A percentile compares a stretch with the other conserved stretches of the same genome.
Conservation (phyloP, 2,113 vertebrate genomes). For the Calidris pygmaea region DNA sequence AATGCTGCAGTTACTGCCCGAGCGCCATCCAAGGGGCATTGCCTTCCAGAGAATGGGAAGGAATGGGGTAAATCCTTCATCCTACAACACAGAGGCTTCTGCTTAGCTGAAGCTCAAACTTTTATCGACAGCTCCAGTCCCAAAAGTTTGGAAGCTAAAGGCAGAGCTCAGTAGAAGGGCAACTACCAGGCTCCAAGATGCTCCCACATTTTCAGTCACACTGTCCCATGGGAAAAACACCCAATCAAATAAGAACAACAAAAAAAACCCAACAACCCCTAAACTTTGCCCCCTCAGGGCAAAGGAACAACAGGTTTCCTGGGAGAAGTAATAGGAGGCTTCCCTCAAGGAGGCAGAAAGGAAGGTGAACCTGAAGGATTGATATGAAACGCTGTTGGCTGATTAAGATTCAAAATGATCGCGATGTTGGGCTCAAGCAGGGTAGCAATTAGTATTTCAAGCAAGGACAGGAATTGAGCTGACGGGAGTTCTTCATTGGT, state of each 20-base stretch:
- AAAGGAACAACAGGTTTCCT: not conserved
- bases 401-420: not conserved
- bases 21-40: not conserved
- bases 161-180: not conserved
- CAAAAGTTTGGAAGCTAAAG: not conserved
- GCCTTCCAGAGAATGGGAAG: not conserved
- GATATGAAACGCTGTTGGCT: not conserved
- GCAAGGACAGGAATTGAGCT: not conserved
- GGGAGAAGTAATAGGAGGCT: not conserved
- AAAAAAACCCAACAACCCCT: too few species aligned
- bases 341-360: conserved; percentile 5
- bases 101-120: not conserved
- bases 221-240: not conserved
- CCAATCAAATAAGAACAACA: not conserved
- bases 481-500: conserved; percentile 20
- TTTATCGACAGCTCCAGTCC: not conserved
- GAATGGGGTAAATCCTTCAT: not conserved
- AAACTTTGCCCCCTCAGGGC: not conserved
- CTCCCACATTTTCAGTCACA: not conserved
- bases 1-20: not conserved
- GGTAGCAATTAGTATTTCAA: conserved; percentile 3
- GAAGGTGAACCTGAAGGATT: conserved; percentile 24
- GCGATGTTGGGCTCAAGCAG: not conserved
- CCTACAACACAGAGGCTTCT: not conserved
- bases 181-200: not conserved